Evolutionary conservation across 2,113 vertebrate species (phyloP), one percentile per base, ranked within the genome.

Genomic region (Ptilonorhynchus violaceus): DNA sequence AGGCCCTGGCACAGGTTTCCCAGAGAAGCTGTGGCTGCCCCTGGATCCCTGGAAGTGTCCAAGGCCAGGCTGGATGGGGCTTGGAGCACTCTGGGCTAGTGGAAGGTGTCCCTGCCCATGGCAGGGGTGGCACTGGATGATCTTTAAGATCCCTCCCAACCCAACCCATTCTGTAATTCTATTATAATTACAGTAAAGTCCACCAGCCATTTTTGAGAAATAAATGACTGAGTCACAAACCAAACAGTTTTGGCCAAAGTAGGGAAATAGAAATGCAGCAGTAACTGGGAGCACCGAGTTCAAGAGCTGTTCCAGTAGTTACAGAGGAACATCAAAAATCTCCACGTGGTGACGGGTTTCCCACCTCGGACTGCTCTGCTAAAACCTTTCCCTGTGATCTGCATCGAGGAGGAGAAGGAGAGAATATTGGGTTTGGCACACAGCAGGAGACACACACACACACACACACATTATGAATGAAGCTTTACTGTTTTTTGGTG

Each of bases 81-180:
- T 53, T 9, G 62, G 72, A 67, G 39, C 37, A 37, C 23, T 55
- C 64, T 87, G 74, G 53, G 2, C 17, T 39, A 22, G 37, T 69
- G 84, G 52, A 0, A 81, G 42, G 22, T 19, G 76, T 28, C 76
- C 22, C 68, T 73, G 31, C 18, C 52, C 22, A 23, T 15, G 67
- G 35, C 14, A 10, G 8, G 19, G 33, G 2, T 35, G 19, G 35
- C 1, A 80, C 2, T 0, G 1, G 13, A 39, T 30, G 37, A 7
- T 0, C 3, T 46, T 74, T 28, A 13, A 15, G 8, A 9, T 53
- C 11, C 15, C 5, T 68, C 41, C 16, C 24, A 18, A 52, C 12
- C 17, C 30, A 35, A 62, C 22, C 21, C 16, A 41, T 47, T 69
- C 31, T 1, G 3, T 13, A 4, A 19, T 55, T 55, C 17, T 31